Percentiles rank a stretch among this genome's conserved stretches.
These are phyloP conservation scores for Puntigrus tetrazona DNA, from an alignment of 2,113 vertebrate species.

Conservation along the genomic window DNA sequence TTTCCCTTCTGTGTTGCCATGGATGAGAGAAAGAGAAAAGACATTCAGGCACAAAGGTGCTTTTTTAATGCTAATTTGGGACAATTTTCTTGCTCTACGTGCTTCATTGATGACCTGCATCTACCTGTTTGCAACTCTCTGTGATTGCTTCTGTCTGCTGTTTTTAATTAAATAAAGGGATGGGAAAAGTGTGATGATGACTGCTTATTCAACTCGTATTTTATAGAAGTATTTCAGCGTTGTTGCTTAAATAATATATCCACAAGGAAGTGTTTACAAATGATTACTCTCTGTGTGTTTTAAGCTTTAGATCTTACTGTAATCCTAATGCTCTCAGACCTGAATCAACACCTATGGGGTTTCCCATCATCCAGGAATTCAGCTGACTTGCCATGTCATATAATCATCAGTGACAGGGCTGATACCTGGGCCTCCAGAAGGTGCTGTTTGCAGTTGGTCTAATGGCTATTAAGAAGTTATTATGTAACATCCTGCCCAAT, in stretches of 20 bases:
- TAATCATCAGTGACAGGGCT: conserved; percentile 8
- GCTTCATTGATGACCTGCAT: background rate
- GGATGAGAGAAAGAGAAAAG: conserved; percentile 57
- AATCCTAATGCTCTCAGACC: too few species aligned
- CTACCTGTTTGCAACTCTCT: background rate
- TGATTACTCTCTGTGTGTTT: background rate
- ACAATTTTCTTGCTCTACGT: conserved; percentile 6
- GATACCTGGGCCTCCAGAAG: conserved; percentile 3
- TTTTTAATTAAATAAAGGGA: background rate
- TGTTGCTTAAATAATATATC: background rate
- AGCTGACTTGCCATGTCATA: conserved; percentile 17
- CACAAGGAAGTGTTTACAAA: background rate
- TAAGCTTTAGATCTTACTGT: background rate
- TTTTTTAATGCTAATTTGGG: conserved; percentile 50
- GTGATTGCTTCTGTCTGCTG: background rate
- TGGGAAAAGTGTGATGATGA: background rate
- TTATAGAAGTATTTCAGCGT: background rate
- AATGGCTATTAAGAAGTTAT: conserved; percentile 63
- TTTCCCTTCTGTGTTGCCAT: conserved; percentile 72
- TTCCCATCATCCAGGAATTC: background rate
- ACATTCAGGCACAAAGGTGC: conserved; percentile 50
- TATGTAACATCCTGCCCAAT: conserved; percentile 55
- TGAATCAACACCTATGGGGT: background rate
- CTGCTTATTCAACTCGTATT: background rate
- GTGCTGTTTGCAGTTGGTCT: conserved; percentile 60